Conservation (phyloP, 2,797 vertebrate genomes). For the Pelodytes ibericus region DNA sequence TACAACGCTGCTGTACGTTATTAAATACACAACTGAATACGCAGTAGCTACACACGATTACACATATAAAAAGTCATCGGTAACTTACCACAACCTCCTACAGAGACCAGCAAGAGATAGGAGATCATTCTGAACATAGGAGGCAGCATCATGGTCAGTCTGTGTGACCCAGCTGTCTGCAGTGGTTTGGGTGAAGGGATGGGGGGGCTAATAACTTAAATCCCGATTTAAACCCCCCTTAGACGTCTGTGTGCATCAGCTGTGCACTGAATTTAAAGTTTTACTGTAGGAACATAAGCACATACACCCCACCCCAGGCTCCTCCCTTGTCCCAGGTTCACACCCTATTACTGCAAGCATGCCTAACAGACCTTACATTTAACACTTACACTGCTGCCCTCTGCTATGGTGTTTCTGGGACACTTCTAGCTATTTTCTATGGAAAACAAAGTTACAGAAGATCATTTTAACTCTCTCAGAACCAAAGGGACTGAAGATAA, state of each 20-base stretch:
- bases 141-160: conserved; percentile 19
- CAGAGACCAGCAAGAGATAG: conserved; percentile 6
- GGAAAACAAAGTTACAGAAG: too few relatives aligned
- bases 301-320: conserved; percentile 6
- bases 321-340: conserved; percentile 44
- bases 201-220: not conserved
- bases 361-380: conserved; percentile 16
- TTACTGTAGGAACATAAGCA: not conserved
- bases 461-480: too few relatives aligned
- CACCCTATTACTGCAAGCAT: conserved; percentile 39
- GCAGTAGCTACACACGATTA: not conserved
- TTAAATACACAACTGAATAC: too few relatives aligned
- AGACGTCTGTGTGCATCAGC: conserved; percentile 2
- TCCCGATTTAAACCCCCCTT: not conserved
- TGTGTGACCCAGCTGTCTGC: conserved; percentile 16
- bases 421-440: too few relatives aligned
- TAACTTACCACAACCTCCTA: conserved; percentile 37
- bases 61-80: not conserved
- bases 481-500: too few relatives aligned
- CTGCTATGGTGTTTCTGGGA: too few relatives aligned
- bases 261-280: not conserved
- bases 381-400: not conserved
- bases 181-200: not conserved
- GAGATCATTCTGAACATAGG: not conserved
- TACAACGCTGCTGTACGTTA: too few relatives aligned